These are phyloP conservation scores for Poeciliopsis infans DNA, from an alignment of 2,797 vertebrate genomes.

Conservation along the genomic window DNA sequence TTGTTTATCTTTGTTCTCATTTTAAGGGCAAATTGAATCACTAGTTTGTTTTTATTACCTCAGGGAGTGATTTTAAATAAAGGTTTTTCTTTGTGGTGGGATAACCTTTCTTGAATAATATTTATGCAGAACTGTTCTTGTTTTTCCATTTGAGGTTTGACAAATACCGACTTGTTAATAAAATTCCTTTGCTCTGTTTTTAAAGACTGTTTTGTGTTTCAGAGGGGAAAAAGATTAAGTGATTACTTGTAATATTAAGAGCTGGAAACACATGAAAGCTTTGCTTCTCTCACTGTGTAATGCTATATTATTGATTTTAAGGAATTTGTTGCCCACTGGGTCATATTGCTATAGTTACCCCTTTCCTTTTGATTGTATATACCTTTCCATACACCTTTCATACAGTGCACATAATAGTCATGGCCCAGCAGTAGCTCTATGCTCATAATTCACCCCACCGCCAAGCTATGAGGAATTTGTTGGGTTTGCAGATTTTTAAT, in stretches of 20 bases:
- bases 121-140: neutral
- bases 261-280: constrained; percentile 35
- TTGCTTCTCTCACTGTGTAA: constrained; percentile 11
- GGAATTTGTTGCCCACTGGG: constrained; percentile 36
- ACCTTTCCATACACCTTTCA: constrained; percentile 35
- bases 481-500: constrained; percentile 35
- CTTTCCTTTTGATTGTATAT: neutral
- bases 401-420: constrained; percentile 32
- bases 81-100: neutral
- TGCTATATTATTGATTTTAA: constrained; percentile 39
- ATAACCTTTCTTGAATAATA: neutral
- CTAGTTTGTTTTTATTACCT: neutral
- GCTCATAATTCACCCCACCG: constrained; percentile 38
- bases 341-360: constrained; percentile 38
- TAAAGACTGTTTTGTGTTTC: neutral
- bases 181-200: neutral
- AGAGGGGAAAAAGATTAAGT: constrained; percentile 46
- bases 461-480: constrained; percentile 47
- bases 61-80: neutral
- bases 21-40: neutral
- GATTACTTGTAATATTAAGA: constrained; percentile 41
- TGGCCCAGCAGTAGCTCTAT: constrained; percentile 18
- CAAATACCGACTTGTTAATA: neutral
- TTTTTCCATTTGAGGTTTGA: neutral
- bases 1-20: neutral